Conservation (phyloP, 2,113 vertebrate species). For the Equus przewalskii region DNA sequence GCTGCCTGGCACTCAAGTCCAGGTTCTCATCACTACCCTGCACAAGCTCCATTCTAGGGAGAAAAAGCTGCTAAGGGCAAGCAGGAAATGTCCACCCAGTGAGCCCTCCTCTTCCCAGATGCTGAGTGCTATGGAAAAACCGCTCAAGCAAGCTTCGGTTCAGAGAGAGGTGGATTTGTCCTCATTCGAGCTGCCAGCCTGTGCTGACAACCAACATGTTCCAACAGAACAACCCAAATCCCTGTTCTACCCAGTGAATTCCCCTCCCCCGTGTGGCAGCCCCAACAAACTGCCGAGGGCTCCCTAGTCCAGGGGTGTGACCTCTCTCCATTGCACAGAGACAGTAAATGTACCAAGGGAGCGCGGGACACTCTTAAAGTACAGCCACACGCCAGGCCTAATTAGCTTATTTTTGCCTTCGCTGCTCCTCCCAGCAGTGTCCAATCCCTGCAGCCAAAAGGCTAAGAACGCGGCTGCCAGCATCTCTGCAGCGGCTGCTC, state of each 20-base stretch:
- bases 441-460: conserved; percentile 68
- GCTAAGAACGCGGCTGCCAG: conserved; percentile 63
- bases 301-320: background rate
- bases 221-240: background rate
- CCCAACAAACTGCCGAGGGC: background rate
- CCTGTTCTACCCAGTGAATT: background rate
- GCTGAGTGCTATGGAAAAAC: background rate
- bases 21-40: background rate
- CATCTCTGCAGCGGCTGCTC: conserved; percentile 57
- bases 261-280: background rate
- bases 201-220: background rate
- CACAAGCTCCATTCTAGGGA: background rate
- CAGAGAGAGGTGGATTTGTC: background rate
- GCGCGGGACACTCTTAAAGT: background rate
- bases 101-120: background rate
- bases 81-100: background rate
- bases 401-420: conserved; percentile 71
- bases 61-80: background rate
- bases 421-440: conserved; percentile 64
- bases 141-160: background rate
- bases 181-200: background rate
- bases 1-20: fast-evolving
- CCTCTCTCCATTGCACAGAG: background rate
- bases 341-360: background rate
- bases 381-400: conserved; percentile 13